A percentile compares a stretch with the other conserved stretches of the same genome.
Evolutionary conservation across 2,113 vertebrate species (phyloP).

Genomic region (Tonatia bakeri): DNA sequence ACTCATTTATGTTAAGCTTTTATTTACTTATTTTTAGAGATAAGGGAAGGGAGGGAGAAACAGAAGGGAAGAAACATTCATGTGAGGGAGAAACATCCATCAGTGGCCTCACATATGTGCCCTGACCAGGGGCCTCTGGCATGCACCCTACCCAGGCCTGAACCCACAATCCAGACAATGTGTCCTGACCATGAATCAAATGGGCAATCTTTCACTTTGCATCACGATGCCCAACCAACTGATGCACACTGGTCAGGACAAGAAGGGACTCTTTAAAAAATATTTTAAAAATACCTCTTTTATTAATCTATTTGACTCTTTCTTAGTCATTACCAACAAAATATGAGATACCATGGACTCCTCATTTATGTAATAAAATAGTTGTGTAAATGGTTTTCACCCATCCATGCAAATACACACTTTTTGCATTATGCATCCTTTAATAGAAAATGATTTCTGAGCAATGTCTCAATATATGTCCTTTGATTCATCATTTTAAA

Average conservation of each 20-base stretch:
- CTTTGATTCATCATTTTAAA: neutral
- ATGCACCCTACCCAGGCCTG: too few species aligned
- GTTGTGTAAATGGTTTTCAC: neutral
- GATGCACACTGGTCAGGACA: too few species aligned
- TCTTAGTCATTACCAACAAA: neutral
- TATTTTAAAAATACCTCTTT: neutral
- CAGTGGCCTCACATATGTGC: too few species aligned
- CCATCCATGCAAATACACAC: neutral
- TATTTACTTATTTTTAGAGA: neutral
- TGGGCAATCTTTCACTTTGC: too few species aligned
- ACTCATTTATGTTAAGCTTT: neutral
- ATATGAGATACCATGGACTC: neutral
- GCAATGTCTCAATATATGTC: neutral
- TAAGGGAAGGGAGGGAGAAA: neutral
- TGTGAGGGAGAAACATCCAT: too few species aligned
- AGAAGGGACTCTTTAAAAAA: neutral
- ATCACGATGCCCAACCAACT: too few species aligned
- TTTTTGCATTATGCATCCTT: neutral
- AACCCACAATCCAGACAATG: too few species aligned
- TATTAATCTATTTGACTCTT: neutral
- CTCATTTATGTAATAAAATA: neutral
- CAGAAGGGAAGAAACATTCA: too few species aligned
- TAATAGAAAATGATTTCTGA: neutral
- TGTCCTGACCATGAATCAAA: too few species aligned
- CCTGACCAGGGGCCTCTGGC: too few species aligned